Evolutionary conservation across 2,797 vertebrate species (phyloP), one percentile per base, ranked within the genome.

Genomic region (Syngnathus rostellatus): DNA sequence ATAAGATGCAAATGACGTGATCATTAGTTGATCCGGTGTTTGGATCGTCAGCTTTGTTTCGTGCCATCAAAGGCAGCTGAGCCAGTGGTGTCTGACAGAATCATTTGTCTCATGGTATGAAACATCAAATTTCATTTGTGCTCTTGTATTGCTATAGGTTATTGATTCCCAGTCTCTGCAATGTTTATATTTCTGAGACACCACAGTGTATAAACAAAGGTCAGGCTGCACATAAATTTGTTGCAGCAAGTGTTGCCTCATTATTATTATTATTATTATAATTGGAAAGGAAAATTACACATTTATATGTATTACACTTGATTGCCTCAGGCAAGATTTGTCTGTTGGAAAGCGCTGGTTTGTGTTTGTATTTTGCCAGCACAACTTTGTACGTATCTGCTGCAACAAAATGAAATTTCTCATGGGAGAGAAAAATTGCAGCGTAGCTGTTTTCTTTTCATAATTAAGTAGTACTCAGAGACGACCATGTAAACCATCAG

Each of bases 91-190:
- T 77, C 65, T 57, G 71, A 53, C 69, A 43, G 65, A 69, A 41
- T 64, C 75, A 84, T 73, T 82, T 74, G 71, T 78, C 76, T 63
- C 68, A 71, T 73, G 64, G 60, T 64, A 66, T 64, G 66, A 80
- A 62, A 73, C 74, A 74, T 83, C 77, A 74, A 68, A 80, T 75
- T 66, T 66, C 79, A 85, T 81, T 83, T 81, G 67, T 21, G 8
- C 51, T 68, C 45, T 37, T 62, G 48, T 65, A 62, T 70, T 62
- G 63, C 68, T 73, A 68, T 68, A 57, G 45, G 57, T 63, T 59
- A 65, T 72, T 67, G 41, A 72, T 57, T 53, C 48, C 63, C 11
- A 69, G 59, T 63, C 61, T 40, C 62, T 73, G 70, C 78, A 78
- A 81, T 82, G 70, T 82, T 70, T 80, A 8, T 69, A 74, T 82